Evolutionary conservation across 2,888 invertebrate genomes (phyloP).

Genomic region (Papilio demoleus): DNA sequence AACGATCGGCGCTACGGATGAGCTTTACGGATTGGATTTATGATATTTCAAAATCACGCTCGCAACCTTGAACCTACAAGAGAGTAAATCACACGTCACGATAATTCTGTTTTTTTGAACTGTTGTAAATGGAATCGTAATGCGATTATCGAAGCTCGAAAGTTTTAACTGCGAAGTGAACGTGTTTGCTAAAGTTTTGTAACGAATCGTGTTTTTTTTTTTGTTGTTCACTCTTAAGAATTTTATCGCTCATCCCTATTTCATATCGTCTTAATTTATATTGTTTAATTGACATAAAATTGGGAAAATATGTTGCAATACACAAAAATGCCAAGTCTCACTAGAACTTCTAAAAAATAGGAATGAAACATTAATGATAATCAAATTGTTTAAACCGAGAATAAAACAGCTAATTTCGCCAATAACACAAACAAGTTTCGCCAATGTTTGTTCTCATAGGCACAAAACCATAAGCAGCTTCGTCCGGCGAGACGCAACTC

Average conservation of each 20-base stretch:
- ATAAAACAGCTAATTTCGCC: not conserved
- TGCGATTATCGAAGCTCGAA: conserved; percentile 34
- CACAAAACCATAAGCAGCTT: conserved; percentile 15
- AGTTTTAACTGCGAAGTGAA: conserved; percentile 5
- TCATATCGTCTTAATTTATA: conserved; percentile 22
- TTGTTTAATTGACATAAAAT: not conserved
- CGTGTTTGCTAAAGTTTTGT: conserved; percentile 18
- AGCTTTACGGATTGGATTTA: conserved; percentile 75
- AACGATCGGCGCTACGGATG: conserved; percentile 64
- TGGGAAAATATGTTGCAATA: not conserved
- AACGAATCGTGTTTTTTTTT: conserved; percentile 14
- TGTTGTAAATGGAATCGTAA: conserved; percentile 41
- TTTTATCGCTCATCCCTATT: conserved; percentile 10
- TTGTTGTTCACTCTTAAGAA: conserved; percentile 2
- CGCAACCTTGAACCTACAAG: conserved; percentile 75
- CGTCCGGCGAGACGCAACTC: conserved; percentile 44
- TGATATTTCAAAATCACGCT: conserved; percentile 78
- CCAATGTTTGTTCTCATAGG: conserved; percentile 3
- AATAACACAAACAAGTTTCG: conserved; percentile 12
- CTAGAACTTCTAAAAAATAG: not conserved
- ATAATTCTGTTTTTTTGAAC: conserved; percentile 50
- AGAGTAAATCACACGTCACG: conserved; percentile 69
- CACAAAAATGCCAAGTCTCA: not conserved
- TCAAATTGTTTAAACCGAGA: too few species aligned
- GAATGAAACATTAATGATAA: not conserved